Base-by-base conservation (phyloP, 1,140 invertebrate genomes). In the Drosophila tani region DNA sequence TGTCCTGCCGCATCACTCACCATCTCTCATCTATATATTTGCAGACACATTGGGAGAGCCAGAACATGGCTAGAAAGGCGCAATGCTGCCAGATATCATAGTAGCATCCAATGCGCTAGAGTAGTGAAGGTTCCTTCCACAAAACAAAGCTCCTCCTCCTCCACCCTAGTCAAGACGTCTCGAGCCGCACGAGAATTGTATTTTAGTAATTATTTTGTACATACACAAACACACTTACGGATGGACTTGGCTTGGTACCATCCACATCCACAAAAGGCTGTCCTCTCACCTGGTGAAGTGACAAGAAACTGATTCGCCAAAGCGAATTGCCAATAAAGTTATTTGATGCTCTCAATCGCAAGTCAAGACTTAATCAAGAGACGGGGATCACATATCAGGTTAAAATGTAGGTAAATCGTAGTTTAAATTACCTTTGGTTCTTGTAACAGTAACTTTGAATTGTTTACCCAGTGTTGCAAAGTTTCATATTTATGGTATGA, bases 41-140 rank as follows among this genome's bases (percentile, higher is more conserved):
- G 55, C 90, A 91, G 90, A 91, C 79, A 74, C 75, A 82, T 83
- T 91, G 84, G 82, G 90, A 91, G 70, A 58, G 77, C 75, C 82
- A 80, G 63, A 81, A 69, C 79, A 78, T 82, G 67, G 67, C 76
- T 79, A 83, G 90, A 77, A 91, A 64, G 86, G 90, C 90, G 50
- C 90, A 91, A 86, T 91, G 90, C 82, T 91, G 90, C 70, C 82
- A 81, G 75, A 79, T 91, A 85, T 91, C 90, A 79, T 91, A 91
- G 85, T 91, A 91, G 66, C 80, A 74, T 53, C 45, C 58, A 76
- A 62, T 74, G 80, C 50, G 32, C 53, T 79, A 64, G 75, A 60
- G 66, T 67, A 84, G 50, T 71, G 67, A 73, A 73, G 55, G 82
- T 85, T 86, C 82, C 74, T 85, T 86, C 82, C 69, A 66, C 74